These are phyloP conservation scores for Aphelenchoides besseyi DNA, from an alignment of 1,140 invertebrate genomes.

Conservation along the genomic window DNA sequence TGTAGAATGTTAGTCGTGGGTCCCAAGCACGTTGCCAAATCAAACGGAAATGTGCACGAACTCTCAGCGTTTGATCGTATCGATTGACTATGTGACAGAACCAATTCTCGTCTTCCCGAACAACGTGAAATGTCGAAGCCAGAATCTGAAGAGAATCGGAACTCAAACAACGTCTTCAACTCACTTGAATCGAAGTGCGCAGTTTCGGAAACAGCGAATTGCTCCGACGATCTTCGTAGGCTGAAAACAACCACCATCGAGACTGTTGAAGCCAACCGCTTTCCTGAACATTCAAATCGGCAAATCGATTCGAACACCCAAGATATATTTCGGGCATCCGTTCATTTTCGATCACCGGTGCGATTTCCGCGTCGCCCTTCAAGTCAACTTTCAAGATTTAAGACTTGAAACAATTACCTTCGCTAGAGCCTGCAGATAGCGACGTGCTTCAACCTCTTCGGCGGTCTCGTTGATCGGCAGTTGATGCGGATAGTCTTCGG, in stretches of 20 bases:
- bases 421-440: not conserved
- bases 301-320: not conserved
- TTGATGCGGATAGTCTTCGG: constrained; percentile 20
- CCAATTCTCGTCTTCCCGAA: constrained; percentile 15
- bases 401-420: constrained; percentile 18
- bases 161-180: not conserved
- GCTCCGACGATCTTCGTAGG: constrained; percentile 41
- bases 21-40: constrained; percentile 60
- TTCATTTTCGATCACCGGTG: constrained; percentile 20
- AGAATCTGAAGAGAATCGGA: constrained; percentile 35
- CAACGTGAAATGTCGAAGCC: constrained; percentile 24
- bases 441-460: constrained; percentile 3
- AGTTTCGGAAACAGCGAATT: constrained; percentile 44
- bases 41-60: constrained; percentile 26
- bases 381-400: too few relatives aligned
- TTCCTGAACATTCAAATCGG: not conserved
- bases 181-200: constrained; percentile 36
- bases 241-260: constrained; percentile 42
- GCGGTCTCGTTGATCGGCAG: constrained; percentile 2
- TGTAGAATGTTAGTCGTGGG: constrained; percentile 54
- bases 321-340: not conserved
- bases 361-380: constrained; percentile 22
- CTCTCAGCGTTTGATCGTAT: not conserved
- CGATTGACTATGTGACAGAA: constrained; percentile 22
- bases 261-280: constrained; percentile 33